Evolutionary conservation across 1,140 invertebrate species (phyloP), one percentile per base, ranked within the genome.

Genomic region (Dendroctonus valens): DNA sequence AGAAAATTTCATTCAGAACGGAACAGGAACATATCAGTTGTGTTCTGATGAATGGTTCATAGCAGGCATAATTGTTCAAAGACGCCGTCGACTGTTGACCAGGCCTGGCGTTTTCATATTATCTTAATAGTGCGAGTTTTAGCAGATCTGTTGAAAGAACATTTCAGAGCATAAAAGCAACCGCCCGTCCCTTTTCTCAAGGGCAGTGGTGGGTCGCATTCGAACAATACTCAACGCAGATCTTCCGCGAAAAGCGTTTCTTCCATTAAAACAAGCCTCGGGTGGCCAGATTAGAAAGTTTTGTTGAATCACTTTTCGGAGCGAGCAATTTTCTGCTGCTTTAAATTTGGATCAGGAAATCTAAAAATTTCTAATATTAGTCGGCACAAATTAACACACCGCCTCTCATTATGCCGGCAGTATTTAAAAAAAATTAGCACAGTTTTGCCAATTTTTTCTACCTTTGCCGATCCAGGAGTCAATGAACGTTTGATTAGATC

Each of bases 401-500:
- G 42, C 8, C 4, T 0, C 12, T 46, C 8, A 12, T 46, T 46
- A 11, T 2, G 42, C 12, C 4, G 42, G 12, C 12, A 4, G 42
- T 46, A 46, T 51, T 3, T 12, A 15, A 51, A 59, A 42, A 44
- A 59, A 59, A 59, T 59, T 61, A 51, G 59, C 59, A 40, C 39
- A 51, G 6, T 59, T 59, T 9, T 59, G 42, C 26, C 42, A 48
- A 48, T 39, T 39, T 41, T 41, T 41, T 2, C 7, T 59, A 9
- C 38, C 58, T 46, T 59, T 46, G 37, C 37, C n/a, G 8, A 8
- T 52, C 14, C 11, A 7, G 7, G 49, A 50, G 48, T 61, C 59
- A 41, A 15, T 41, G 44, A 51, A 61, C 59, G 59, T 40, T 61
- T 42, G 49, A 61, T 61, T 61, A 52, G 40, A 38, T 14, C 8